Evolutionary conservation across 1,140 invertebrate species (phyloP).

Genomic region (Diachasmimorpha longicaudata): DNA sequence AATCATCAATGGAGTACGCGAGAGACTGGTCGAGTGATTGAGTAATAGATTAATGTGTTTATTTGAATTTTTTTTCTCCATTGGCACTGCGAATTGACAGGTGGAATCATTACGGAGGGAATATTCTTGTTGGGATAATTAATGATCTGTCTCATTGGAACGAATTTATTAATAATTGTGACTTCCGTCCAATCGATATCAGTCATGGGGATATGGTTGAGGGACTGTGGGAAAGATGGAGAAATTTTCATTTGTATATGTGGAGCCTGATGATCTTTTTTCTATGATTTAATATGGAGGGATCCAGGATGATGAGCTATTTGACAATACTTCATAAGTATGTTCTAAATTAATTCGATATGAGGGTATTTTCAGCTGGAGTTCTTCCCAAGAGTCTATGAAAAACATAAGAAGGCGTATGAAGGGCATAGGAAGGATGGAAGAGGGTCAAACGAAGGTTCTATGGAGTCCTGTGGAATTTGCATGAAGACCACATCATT

Average conservation of each 20-base stretch:
- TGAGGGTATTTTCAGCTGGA: too few relatives aligned
- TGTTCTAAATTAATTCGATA: too few relatives aligned
- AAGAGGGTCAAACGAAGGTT: too few relatives aligned
- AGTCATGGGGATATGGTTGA: constrained; percentile 3
- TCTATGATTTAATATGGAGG: neutral
- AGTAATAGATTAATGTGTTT: constrained; percentile 6
- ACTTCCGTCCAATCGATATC: constrained; percentile 14
- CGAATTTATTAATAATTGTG: constrained; percentile 31
- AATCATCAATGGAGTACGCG: neutral
- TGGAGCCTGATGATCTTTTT: neutral
- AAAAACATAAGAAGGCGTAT: too few relatives aligned
- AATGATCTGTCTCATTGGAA: constrained; percentile 32
- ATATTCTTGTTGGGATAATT: constrained; percentile 11
- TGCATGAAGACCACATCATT: too few relatives aligned
- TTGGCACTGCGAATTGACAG: neutral
- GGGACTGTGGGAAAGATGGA: constrained; percentile 4
- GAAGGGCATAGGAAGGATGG: too few relatives aligned
- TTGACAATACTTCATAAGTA: too few relatives aligned
- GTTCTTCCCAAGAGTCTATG: too few relatives aligned
- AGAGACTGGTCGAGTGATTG: neutral
- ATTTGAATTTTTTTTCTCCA: neutral
- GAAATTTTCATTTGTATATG: neutral
- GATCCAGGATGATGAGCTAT: too few relatives aligned
- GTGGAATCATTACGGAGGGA: neutral
- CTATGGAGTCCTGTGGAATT: too few relatives aligned